Evolutionary conservation across 53 echinoderm and acorn worm species (phyloP), one percentile per base, ranked within the genome.

Genomic region (Holothuria leucospilota): DNA sequence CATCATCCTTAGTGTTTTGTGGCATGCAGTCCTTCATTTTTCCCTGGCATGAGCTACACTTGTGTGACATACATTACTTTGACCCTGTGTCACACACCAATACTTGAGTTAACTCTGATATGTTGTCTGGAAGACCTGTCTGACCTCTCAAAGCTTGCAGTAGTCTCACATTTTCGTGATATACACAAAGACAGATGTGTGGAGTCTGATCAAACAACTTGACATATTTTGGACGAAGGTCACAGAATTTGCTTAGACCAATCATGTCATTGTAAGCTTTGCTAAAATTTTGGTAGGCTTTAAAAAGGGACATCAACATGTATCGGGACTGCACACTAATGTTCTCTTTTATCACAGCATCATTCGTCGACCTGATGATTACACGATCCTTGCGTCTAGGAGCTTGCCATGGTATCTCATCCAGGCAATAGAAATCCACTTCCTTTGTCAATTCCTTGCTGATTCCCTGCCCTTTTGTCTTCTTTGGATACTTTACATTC

Each of bases 131-230:
- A 13, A 85, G 67, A 29, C 23, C 18, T 16, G 64, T 84, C 28
- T 65, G 61, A 11, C 49, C 40, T 59, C 58, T 84, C 64, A 89
- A 38, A 6, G 62, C 84, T 74, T 59, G 38, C 24, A 89, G 84
- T 20, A 89, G 74, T 18, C 85, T 26, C 21, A 89, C 51, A 51
- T 90, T 90, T 29, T 90, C 90, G 61, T 90, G 86, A 59, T 86
- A 84, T 86, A 90, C 26, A 90, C 86, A 86, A 86, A 82, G 16
- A 90, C 90, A 82, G n/a, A 86, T 90, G 70, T 90, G 81, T 11
- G 90, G 86, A 18, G 78, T 90, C 26, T 84, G 59, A 65, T 85
- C 85, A 77, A 89, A 85, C 52, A 84, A 39, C 34, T 85, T 86
- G 42, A 90, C 77, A 65, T 73, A 78, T 46, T 81, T 80, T 14